A percentile compares a stretch with the other conserved stretches of the same genome.
These are phyloP conservation scores for Nibea coibor DNA, from an alignment of 2,113 vertebrate species.

Conservation along the genomic window DNA sequence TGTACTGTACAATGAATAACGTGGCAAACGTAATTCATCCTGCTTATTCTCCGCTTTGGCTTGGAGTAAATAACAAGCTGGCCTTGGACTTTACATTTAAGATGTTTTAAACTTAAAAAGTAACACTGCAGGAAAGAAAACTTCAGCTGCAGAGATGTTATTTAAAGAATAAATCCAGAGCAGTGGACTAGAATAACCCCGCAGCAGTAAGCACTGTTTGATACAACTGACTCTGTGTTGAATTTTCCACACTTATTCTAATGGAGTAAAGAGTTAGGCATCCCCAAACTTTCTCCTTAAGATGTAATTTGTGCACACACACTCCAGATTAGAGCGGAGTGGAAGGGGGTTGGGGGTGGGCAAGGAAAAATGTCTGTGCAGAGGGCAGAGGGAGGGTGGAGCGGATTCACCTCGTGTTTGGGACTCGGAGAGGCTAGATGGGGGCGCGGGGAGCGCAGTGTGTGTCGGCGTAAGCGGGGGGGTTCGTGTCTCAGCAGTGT, in stretches of 20 bases:
- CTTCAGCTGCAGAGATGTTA: background rate
- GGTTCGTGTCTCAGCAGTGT: constrained; percentile 65
- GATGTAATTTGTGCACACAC: constrained; percentile 17
- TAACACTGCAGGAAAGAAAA: constrained; percentile 5
- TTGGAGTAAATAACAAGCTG: constrained; percentile 24
- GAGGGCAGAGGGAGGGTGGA: constrained; percentile 19
- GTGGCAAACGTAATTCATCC: constrained; percentile 10
- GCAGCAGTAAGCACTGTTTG: background rate
- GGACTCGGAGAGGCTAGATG: constrained; percentile 32
- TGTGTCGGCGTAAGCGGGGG: constrained; percentile 40
- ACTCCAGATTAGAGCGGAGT: background rate
- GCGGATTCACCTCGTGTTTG: constrained; percentile 40
- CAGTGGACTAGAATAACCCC: background rate
- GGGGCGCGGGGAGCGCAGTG: constrained; percentile 31
- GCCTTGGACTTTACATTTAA: constrained; percentile 7
- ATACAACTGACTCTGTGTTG: constrained; percentile 19
- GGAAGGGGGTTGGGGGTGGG: background rate
- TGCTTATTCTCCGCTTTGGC: constrained; percentile 1
- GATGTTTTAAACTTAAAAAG: background rate
- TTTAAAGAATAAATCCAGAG: constrained; percentile 27
- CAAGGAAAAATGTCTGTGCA: constrained; percentile 3
- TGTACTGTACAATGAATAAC: background rate
- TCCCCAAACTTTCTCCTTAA: constrained; percentile 4
- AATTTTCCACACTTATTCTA: constrained; percentile 21
- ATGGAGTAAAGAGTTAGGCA: background rate